These are phyloP conservation scores for Aplodontia rufa DNA, from an alignment of 2,113 vertebrate genomes.

Conservation along the genomic window DNA sequence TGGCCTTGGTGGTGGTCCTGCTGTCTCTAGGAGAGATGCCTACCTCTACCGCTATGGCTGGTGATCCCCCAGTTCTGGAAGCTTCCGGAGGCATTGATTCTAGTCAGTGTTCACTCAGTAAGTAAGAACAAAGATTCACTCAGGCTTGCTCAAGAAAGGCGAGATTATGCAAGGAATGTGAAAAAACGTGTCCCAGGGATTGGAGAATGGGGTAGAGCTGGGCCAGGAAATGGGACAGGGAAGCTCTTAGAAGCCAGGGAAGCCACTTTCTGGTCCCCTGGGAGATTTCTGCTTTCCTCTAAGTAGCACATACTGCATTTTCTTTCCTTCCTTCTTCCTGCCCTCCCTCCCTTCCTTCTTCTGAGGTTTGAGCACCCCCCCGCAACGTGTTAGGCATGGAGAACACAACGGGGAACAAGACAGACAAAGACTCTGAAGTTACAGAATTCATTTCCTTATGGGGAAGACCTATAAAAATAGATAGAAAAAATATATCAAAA, in stretches of 20 bases:
- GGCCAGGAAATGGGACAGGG: not conserved
- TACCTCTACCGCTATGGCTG: too few relatives aligned
- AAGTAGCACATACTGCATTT: too few relatives aligned
- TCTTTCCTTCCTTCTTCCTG: not conserved
- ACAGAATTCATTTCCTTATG: not conserved
- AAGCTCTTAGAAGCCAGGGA: not conserved
- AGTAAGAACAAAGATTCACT: not conserved
- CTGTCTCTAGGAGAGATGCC: not conserved
- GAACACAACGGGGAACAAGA: not conserved
- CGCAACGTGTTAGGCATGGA: not conserved
- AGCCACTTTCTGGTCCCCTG: not conserved
- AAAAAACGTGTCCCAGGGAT: not conserved
- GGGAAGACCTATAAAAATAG: not conserved
- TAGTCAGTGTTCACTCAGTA: not conserved
- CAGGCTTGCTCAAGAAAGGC: not conserved
- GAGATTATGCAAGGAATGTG: not conserved
- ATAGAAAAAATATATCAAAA: not conserved
- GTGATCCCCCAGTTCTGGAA: not conserved
- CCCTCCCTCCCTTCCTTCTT: not conserved
- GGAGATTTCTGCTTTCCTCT: not conserved
- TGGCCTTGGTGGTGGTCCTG: not conserved
- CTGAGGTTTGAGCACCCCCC: not conserved
- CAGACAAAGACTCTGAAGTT: not conserved
- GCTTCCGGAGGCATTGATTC: not conserved
- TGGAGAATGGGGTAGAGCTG: not conserved